Evolutionary conservation across 2,888 invertebrate genomes (phyloP).

Genomic region (Nycteola revayana): DNA sequence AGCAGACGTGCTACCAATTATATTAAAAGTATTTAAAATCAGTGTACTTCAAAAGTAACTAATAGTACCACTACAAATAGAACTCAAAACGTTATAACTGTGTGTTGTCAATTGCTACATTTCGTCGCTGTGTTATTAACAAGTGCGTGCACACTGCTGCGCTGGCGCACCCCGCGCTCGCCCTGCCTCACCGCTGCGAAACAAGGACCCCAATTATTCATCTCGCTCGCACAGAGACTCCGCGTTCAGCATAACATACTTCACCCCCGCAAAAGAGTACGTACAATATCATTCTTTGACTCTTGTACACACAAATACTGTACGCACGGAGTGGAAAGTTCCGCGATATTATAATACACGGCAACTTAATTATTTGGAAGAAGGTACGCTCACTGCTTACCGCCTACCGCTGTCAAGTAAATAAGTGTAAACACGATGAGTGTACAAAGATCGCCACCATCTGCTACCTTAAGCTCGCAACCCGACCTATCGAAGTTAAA

Average conservation of each 20-base stretch:
- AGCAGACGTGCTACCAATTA: too few relatives aligned
- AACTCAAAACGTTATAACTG: not conserved
- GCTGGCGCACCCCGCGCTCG: constrained; percentile 3
- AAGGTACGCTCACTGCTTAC: too few relatives aligned
- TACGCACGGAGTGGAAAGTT: too few relatives aligned
- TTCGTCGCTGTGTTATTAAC: constrained; percentile 1
- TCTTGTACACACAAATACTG: constrained; percentile 2
- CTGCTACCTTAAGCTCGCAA: constrained; percentile 1
- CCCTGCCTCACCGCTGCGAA: constrained; percentile 4
- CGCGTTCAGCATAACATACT: constrained; percentile 4
- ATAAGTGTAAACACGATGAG: constrained; percentile 4
- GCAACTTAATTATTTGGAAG: too few relatives aligned
- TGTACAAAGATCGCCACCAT: constrained; percentile 5
- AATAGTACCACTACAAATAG: constrained; percentile 1
- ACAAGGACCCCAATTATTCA: constrained; percentile 3
- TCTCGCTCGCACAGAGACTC: too few relatives aligned
- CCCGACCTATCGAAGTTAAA: constrained; percentile 1
- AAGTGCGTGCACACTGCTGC: constrained; percentile 1
- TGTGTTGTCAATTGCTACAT: constrained; percentile 1
- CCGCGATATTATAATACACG: too few relatives aligned
- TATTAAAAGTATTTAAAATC: too few relatives aligned
- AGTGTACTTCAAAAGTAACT: constrained; percentile 1
- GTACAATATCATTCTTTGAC: constrained; percentile 3
- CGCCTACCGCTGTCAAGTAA: too few relatives aligned
- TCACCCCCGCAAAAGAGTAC: constrained; percentile 5